Conservation (phyloP, 2,888 invertebrate species). For the Xylota sylvarum region DNA sequence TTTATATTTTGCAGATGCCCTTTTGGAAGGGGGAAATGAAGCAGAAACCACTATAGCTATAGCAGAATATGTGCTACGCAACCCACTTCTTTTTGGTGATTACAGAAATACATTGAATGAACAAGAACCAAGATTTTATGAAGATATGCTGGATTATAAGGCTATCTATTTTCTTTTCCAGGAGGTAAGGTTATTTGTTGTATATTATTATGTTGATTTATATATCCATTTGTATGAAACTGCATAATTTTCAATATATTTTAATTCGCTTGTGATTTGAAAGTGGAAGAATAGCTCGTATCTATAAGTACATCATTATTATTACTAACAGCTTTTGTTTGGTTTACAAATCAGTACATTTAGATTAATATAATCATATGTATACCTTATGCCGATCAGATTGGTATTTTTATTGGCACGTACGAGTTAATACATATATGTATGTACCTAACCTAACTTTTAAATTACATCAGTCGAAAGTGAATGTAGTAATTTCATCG, state of each 20-base stretch:
- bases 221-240: too few relatives aligned
- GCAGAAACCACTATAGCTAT: constrained; percentile 80
- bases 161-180: constrained; percentile 94
- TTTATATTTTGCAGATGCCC: background rate
- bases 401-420: too few relatives aligned
- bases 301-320: background rate
- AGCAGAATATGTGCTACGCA: constrained; percentile 90
- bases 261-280: too few relatives aligned
- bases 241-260: background rate
- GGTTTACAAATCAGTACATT: too few relatives aligned
- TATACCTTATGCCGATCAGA: too few relatives aligned
- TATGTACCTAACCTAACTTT: too few relatives aligned
- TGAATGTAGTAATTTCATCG: too few relatives aligned
- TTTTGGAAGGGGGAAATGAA: background rate
- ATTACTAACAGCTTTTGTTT: too few relatives aligned
- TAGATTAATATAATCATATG: too few relatives aligned
- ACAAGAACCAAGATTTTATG: constrained; percentile 92
- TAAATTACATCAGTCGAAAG: too few relatives aligned
- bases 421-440: too few relatives aligned
- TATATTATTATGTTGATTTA: too few relatives aligned
- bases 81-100: constrained; percentile 95
- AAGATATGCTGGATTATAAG: constrained; percentile 95
- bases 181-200: constrained; percentile 87
- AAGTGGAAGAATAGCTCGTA: background rate
- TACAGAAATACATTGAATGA: constrained; percentile 94